Percentiles rank a stretch among this genome's conserved stretches.
phyloP scores from a whole-genome alignment of 1,140 invertebrate genomes.

The Hestina assimilis region DNA sequence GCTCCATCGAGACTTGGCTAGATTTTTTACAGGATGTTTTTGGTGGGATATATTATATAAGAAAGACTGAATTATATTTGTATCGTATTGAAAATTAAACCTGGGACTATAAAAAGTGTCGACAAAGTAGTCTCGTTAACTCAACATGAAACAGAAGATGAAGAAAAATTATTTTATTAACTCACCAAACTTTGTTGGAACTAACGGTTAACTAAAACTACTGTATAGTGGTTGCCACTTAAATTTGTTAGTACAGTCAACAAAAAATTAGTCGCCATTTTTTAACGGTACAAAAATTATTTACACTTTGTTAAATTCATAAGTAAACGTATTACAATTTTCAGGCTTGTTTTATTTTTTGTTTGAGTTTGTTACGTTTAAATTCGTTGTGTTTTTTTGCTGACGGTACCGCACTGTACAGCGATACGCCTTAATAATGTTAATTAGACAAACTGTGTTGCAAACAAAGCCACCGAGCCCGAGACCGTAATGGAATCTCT shows the following conservation, averaged over 20 bases:
- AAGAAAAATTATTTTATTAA: neutral
- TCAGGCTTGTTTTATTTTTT: neutral
- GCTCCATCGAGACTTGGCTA: too few species aligned
- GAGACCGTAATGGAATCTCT: constrained; percentile 15
- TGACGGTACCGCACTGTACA: constrained; percentile 1
- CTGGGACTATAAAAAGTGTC: too few species aligned
- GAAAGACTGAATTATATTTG: too few species aligned
- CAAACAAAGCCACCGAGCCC: constrained; percentile 11
- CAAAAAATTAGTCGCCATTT: too few species aligned
- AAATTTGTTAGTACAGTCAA: neutral
- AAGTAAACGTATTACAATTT: too few species aligned
- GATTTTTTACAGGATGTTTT: too few species aligned
- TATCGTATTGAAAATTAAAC: too few species aligned
- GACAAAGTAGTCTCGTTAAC: too few species aligned
- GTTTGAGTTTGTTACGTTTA: neutral
- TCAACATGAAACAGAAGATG: neutral
- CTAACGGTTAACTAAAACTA: neutral
- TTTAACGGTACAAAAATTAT: too few species aligned
- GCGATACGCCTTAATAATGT: constrained; percentile 16
- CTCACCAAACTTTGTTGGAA: neutral
- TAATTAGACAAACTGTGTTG: constrained; percentile 18
- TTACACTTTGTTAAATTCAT: too few species aligned
- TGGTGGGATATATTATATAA: too few species aligned
- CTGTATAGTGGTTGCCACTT: neutral
- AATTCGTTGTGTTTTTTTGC: neutral